phyloP scores from a whole-genome alignment of 2,888 invertebrate species.

The Habrosyne pyritoides region DNA sequence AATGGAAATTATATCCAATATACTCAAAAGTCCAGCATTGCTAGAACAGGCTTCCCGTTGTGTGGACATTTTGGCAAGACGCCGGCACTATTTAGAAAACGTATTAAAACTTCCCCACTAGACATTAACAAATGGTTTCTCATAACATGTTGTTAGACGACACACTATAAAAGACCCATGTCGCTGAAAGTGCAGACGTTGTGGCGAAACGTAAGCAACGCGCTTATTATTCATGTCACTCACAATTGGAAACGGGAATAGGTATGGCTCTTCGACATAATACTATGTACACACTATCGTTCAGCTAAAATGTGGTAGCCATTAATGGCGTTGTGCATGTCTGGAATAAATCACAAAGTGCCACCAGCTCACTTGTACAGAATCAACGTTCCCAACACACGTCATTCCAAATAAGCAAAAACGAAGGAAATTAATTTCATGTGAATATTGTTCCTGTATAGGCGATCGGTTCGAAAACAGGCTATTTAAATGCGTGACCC shows the following conservation, averaged over 20 bases:
- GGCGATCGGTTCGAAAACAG: constrained; percentile 64
- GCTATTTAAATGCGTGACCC: constrained; percentile 80
- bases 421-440: constrained; percentile 52
- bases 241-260: constrained; percentile 48
- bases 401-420: constrained; percentile 39
- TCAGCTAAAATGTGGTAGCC: constrained; percentile 41
- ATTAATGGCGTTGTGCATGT: constrained; percentile 51
- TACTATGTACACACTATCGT: constrained; percentile 39
- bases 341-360: constrained; percentile 47
- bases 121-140: constrained; percentile 56
- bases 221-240: constrained; percentile 52
- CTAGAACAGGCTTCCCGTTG: constrained; percentile 45
- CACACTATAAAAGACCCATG: constrained; percentile 24
- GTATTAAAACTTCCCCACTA: constrained; percentile 51
- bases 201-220: constrained; percentile 30
- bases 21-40: constrained; percentile 29
- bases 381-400: not conserved
- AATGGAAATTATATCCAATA: constrained; percentile 20
- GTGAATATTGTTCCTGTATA: constrained; percentile 58
- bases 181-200: constrained; percentile 13
- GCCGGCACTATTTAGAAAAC: constrained; percentile 54
- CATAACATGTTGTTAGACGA: constrained; percentile 41
- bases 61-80: constrained; percentile 57
- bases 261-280: constrained; percentile 42
- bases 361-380: constrained; percentile 3